Evolutionary conservation across 2,888 invertebrate genomes (phyloP), one percentile per base, ranked within the genome.

Genomic region (Druceiella hillmani): DNA sequence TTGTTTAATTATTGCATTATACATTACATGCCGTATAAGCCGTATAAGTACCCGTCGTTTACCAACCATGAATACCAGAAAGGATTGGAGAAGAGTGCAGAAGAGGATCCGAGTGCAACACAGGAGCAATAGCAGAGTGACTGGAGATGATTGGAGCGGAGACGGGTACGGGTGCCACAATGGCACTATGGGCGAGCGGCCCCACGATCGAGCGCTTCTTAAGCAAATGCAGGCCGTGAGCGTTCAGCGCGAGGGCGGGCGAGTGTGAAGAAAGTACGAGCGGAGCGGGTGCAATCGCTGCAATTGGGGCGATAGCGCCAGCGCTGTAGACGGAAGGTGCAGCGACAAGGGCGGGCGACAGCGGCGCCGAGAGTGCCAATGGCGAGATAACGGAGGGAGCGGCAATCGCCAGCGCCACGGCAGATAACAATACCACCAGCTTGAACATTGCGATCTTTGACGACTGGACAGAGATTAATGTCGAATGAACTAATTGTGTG

Each of bases 381-480:
- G 25, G 4, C 25, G 11, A 27, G 27, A 15, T 5, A 9, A 36
- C 63, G n/a, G 55, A 49, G 5, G 65, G 66, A 46, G 63, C 58
- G 47, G 78, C 78, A 37, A 63, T 58, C 49, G 62, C 78, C 50
- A 69, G 62, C 51, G 77, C 76, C 53, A 78, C 55, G 53, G 78
- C 61, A 62, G 75, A 73, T 57, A 66, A 76, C 71, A 79, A 72
- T 58, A 75, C 74, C 64, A 76, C 72, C 65, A 67, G 52, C 54
- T 66, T 69, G 55, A 58, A 66, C 68, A 71, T 71, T 54, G 57
- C 68, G 61, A 61, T 64, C 57, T 67, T 61, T 62, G 66, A 66
- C 64, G 61, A 51, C 59, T 55, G 55, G 49, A 52, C 43, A 29
- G 41, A n/a, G n/a, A n/a, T n/a, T n/a, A n/a, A n/a, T n/a, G n/a